Base-by-base conservation (phyloP, 2,888 invertebrate species). In the Epistrophella euchroma region DNA sequence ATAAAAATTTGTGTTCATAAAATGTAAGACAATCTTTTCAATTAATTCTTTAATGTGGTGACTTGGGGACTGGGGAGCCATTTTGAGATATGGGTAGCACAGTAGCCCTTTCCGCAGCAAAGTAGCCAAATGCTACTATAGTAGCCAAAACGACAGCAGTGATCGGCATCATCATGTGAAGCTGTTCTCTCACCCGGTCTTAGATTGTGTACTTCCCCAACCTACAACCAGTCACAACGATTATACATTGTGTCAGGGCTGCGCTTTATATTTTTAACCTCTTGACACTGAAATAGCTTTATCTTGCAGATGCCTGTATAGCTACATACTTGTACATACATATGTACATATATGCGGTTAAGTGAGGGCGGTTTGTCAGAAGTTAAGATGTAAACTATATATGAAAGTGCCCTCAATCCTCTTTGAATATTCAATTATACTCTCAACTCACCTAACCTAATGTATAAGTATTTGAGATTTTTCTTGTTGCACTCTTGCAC, bases 261-360 rank as follows among this genome's bases (percentile, higher is more conserved):
- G 52, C 66, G 45, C 71, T 81, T 68, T 68, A 68, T 40, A 68
- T 77, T 62, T 28, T 71, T 80, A 73, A 66, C 72, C 80, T 77
- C 81, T 80, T 85, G 81, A 85, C 85, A 80, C 85, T 73, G 85
- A 73, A 76, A 80, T 56, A 76, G 81, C 76, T 85, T 81, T 85
- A 85, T 68, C 80, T 80, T 55, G 32, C 50, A 50, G 45, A 35
- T 60, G 56, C 17, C 17, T 22, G 50, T 17, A 43, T 47, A 19
- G 22, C 28, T 37, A 32, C 32, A 32, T 32, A 7, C 32, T 7
- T 25, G 4, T 25, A 25, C 4, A 2, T 4, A 28, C 6, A 6
- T 28, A 28, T 4, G 4, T 28, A 28, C 6, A 22, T 74, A 60
- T 68, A 52, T n/a, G 19, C 47, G n/a, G 28, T 47, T 66, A 60